Base-by-base conservation (phyloP, 2,797 vertebrate species). In the Falco biarmicus region DNA sequence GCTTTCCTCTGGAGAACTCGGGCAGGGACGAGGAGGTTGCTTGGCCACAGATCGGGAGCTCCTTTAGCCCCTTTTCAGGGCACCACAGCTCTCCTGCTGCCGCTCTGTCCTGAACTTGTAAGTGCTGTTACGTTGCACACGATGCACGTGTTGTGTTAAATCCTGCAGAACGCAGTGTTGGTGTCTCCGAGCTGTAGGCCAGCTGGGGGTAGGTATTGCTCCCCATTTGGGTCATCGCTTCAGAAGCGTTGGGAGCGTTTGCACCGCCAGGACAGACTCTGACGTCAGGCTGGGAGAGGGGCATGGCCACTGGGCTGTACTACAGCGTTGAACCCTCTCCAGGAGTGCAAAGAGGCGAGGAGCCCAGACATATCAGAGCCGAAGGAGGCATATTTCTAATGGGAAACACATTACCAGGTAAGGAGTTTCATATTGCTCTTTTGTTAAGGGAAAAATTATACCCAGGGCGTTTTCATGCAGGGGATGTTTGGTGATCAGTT, bases 61-160 rank as follows among this genome's bases (percentile, higher is more conserved):
- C 8, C 0, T 3, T 4, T 48, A 2, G 0, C 39, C 85, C 57
- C 13, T 1, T 3, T 25, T 28, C 31, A 1, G 47, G n/a, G 34
- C 56, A 39, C 13, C 26, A 21, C 87, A 70, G 0, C 37, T 47
- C 25, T 56, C 15, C 74, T 20, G 28, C 60, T 34, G n/a, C 10
- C 2, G 11, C 31, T 63, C 34, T 20, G 47, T 57, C 77, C 21
- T 3, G 18, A 25, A 21, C 45, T 9, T 2, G 31, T 8, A 15
- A 53, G 16, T 79, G 28, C 41, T 17, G 5, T 48, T 13, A 2
- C 2, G 6, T 5, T 1, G 3, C 48, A 6, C 1, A 0, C 20
- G 0, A 6, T 3, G 61, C 61, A 1, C 0, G 4, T 1, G 24
- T 1, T 0, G 0, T 5, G 1, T 12, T 7, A 13, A 60, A 5